Evolutionary conservation across 2,797 vertebrate species (phyloP).

Genomic region (Echeneis naucrates): DNA sequence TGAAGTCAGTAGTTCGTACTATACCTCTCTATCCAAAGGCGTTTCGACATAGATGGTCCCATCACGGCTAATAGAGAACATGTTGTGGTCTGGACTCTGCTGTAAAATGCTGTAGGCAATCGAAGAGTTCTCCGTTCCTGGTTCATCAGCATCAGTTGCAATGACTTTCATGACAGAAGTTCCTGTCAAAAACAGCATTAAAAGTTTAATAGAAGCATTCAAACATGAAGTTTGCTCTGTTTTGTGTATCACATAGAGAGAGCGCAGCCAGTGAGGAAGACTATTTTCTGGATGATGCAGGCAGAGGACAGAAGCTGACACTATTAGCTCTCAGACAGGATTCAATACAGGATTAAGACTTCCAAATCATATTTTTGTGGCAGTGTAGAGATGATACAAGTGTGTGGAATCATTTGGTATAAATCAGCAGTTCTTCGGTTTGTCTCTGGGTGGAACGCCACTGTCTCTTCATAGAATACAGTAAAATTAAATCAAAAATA

Average conservation of each 20-base stretch:
- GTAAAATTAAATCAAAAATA: neutral
- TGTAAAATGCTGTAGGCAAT: constrained; percentile 85
- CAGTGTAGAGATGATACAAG: too few species aligned
- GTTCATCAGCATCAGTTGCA: constrained; percentile 90
- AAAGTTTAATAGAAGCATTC: neutral
- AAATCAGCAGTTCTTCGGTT: too few species aligned
- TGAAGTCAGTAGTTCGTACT: neutral
- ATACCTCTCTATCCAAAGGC: constrained; percentile 92
- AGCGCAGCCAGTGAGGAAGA: too few species aligned
- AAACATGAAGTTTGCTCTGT: neutral
- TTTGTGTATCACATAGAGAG: neutral
- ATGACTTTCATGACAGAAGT: constrained; percentile 84
- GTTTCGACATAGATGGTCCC: constrained; percentile 82
- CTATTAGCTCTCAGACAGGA: too few species aligned
- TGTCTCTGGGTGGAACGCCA: neutral
- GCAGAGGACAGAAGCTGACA: neutral
- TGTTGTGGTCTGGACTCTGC: constrained; percentile 75
- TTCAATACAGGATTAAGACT: too few species aligned
- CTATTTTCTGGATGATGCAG: neutral
- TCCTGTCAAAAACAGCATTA: constrained; percentile 76
- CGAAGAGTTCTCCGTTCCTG: constrained; percentile 82
- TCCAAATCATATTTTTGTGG: too few species aligned
- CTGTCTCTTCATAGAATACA: neutral
- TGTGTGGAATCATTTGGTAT: too few species aligned
- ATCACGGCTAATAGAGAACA: constrained; percentile 82